Evolutionary conservation across 2,797 vertebrate genomes (phyloP).

Genomic region (Lacerta agilis): DNA sequence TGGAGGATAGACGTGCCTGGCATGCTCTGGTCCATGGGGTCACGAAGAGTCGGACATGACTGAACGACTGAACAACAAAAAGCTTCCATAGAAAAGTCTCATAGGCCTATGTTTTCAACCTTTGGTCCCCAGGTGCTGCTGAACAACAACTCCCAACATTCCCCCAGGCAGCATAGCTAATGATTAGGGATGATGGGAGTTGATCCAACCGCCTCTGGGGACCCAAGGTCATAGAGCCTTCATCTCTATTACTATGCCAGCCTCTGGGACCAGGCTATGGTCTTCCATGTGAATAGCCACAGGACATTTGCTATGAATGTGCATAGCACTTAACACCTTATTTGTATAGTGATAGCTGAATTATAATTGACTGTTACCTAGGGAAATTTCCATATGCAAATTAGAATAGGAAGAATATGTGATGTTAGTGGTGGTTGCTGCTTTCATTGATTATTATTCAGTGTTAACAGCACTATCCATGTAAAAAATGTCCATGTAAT

Average conservation of each 20-base stretch:
- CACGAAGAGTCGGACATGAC: too few relatives aligned
- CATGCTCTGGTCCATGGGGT: too few relatives aligned
- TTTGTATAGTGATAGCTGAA: constrained; percentile 26
- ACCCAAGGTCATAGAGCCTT: neutral
- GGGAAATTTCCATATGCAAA: constrained; percentile 57
- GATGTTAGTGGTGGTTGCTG: constrained; percentile 25
- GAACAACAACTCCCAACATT: too few relatives aligned
- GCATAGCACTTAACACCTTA: constrained; percentile 25
- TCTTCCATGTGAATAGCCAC: neutral
- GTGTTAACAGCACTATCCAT: constrained; percentile 23
- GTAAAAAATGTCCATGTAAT: constrained; percentile 30
- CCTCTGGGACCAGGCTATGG: neutral
- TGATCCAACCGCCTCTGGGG: too few relatives aligned
- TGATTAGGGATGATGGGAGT: too few relatives aligned
- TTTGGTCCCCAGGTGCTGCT: too few relatives aligned
- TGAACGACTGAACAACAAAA: too few relatives aligned
- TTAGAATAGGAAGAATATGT: neutral
- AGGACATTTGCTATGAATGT: constrained; percentile 7
- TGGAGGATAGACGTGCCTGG: too few relatives aligned
- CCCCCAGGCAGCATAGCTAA: neutral
- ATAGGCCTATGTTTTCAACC: too few relatives aligned
- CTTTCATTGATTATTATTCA: constrained; percentile 40
- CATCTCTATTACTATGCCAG: neutral
- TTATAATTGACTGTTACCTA: constrained; percentile 39
- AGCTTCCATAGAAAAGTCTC: too few relatives aligned